These are phyloP conservation scores for Temnothorax longispinosus DNA, from an alignment of 1,140 invertebrate genomes.

Conservation along the genomic window DNA sequence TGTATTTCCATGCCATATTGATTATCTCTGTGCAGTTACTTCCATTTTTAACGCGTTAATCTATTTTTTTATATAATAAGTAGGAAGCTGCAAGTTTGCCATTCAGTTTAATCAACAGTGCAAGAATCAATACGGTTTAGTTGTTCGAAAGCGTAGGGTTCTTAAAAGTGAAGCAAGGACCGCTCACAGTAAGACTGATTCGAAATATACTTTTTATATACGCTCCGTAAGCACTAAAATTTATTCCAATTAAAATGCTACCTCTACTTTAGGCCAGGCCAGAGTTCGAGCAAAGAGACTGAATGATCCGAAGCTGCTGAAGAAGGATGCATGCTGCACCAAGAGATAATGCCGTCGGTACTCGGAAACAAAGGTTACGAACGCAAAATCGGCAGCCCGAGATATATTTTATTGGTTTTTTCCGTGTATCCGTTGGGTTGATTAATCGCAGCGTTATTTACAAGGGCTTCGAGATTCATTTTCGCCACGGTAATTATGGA, in stretches of 20 bases:
- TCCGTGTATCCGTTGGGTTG: conserved; percentile 16
- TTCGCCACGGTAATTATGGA: conserved; percentile 34
- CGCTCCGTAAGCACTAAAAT: conserved; percentile 37
- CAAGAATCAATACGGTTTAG: conserved; percentile 70
- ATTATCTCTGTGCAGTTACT: neutral
- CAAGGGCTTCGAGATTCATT: conserved; percentile 40
- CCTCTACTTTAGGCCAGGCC: conserved; percentile 75
- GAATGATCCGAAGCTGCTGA: conserved; percentile 57
- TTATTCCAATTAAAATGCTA: conserved; percentile 81
- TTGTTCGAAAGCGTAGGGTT: conserved; percentile 13
- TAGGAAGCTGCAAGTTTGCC: conserved; percentile 70
- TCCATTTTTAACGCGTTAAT: neutral
- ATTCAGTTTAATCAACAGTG: conserved; percentile 74
- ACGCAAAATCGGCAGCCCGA: conserved; percentile 19
- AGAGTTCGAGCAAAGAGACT: neutral
- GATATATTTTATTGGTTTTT: conserved; percentile 34
- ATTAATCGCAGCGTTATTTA: conserved; percentile 53
- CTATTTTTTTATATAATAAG: conserved; percentile 70
- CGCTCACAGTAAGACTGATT: conserved; percentile 21
- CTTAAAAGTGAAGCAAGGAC: conserved; percentile 68
- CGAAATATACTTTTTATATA: conserved; percentile 58
- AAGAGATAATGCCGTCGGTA: neutral
- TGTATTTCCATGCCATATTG: neutral
- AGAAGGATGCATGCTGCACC: neutral
- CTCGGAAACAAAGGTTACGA: neutral